Conservation (phyloP, 2,888 invertebrate species). For the Idaea straminata region DNA sequence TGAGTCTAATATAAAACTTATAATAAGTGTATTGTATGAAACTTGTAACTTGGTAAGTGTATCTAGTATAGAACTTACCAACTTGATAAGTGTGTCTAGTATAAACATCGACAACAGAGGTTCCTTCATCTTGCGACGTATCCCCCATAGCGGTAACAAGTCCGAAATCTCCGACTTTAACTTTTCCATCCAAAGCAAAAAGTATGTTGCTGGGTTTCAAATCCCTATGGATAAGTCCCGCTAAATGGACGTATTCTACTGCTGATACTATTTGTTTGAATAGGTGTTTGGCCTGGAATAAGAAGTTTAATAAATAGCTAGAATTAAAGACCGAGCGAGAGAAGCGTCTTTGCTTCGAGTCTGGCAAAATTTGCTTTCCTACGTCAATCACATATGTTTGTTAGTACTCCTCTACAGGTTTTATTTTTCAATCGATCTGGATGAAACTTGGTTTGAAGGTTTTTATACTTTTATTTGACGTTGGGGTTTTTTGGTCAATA, state of each 20-base stretch:
- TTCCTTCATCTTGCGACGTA: slow-evolving; percentile 48
- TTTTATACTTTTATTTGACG: too few species aligned
- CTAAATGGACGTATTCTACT: slow-evolving; percentile 96
- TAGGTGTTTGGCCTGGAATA: slow-evolving; percentile 80
- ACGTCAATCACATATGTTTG: too few species aligned
- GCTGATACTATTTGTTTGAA: slow-evolving; percentile 96
- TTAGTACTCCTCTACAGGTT: too few species aligned
- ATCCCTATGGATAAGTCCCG: slow-evolving; percentile 97
- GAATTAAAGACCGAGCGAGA: too few species aligned
- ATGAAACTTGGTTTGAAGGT: too few species aligned
- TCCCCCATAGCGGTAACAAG: slow-evolving; percentile 92
- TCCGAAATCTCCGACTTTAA: slow-evolving; percentile 99
- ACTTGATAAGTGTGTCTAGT: slow-evolving; percentile 83
- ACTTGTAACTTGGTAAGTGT: not conserved
- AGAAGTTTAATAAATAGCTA: not conserved
- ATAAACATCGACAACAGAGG: slow-evolving; percentile 43
- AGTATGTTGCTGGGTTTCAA: slow-evolving; percentile 90
- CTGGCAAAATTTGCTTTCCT: too few species aligned
- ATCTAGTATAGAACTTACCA: slow-evolving; percentile 59
- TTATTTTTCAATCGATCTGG: too few species aligned
- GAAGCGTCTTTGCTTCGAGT: too few species aligned
- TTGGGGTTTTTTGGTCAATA: too few species aligned
- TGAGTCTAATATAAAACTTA: slow-evolving; percentile 68
- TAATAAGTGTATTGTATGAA: slow-evolving; percentile 3
- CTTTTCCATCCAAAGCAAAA: slow-evolving; percentile 91